Percentiles rank a stretch among this genome's conserved stretches.
These are phyloP conservation scores for Orientallactaga bullata DNA, from an alignment of 2,113 vertebrate species.

Conservation along the genomic window DNA sequence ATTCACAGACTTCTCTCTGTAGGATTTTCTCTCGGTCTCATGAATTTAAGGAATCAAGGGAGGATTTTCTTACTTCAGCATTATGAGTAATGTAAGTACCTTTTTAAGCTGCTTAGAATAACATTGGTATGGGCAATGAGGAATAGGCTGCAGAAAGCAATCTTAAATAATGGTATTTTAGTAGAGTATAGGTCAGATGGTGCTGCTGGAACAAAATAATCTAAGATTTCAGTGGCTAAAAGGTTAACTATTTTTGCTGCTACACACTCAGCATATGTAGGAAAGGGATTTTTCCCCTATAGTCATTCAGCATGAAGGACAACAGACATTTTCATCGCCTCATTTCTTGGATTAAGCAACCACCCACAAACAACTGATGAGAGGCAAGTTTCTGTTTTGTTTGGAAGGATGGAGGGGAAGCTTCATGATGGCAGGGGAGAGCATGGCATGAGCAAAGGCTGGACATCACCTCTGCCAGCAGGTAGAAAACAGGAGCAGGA, in stretches of 20 bases:
- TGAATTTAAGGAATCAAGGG: not conserved
- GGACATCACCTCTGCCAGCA: no score
- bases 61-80: not conserved
- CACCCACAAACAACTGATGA: no score
- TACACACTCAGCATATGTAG: not conserved
- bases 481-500: no score
- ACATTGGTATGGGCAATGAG: not conserved
- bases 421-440: no score
- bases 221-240: not conserved
- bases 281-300: not conserved
- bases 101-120: not conserved
- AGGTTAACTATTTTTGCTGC: not conserved
- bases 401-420: no score
- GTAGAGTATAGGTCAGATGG: not conserved
- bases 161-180: not conserved
- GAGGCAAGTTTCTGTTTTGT: no score
- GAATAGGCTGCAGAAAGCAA: not conserved
- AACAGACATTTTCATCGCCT: not conserved
- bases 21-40: not conserved
- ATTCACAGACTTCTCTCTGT: not conserved
- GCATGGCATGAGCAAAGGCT: no score
- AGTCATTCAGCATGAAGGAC: not conserved
- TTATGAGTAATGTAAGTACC: not conserved
- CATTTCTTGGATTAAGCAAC: no score
- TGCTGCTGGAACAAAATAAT: not conserved